phyloP scores from a whole-genome alignment of 2,113 vertebrate species.

The Microtus montanus region DNA sequence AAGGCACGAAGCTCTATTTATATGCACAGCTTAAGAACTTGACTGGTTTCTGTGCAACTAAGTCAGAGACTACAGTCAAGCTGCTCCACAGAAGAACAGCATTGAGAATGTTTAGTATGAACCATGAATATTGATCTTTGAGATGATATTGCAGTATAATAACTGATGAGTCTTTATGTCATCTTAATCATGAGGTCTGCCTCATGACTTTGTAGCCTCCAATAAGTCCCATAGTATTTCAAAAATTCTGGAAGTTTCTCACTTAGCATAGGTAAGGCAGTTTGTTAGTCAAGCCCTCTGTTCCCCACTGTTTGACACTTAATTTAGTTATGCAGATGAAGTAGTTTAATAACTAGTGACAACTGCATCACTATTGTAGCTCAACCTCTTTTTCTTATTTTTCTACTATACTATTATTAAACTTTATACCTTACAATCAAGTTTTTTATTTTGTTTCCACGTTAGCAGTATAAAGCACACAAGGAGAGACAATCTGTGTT shows the following conservation, averaged over 20 bases:
- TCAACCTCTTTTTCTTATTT: slow-evolving; percentile 16
- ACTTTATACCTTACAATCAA: slow-evolving; percentile 25
- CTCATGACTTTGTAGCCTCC: not conserved
- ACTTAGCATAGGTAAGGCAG: not conserved
- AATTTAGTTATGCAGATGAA: not conserved
- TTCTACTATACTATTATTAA: slow-evolving; percentile 43
- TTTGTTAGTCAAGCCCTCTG: not conserved
- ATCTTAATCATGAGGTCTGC: not conserved
- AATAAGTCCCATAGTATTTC: slow-evolving; percentile 19
- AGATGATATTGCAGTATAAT: not conserved
- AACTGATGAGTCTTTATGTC: not conserved
- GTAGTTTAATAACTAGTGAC: slow-evolving; percentile 1
- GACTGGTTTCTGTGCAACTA: not conserved
- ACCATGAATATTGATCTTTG: not conserved
- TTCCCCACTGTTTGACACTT: not conserved
- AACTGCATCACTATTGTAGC: not conserved
- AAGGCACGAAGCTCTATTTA: not conserved
- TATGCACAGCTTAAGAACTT: not conserved
- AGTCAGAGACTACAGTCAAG: slow-evolving; percentile 40
- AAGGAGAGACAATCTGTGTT: not conserved
- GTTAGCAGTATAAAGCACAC: not conserved
- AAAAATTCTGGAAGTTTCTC: slow-evolving; percentile 3
- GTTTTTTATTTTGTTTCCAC: slow-evolving; percentile 41
- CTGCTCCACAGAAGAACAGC: not conserved
- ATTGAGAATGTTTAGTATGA: slow-evolving; percentile 22